Evolutionary conservation across 2,113 vertebrate genomes (phyloP).

Genomic region (Leuciscus idus): DNA sequence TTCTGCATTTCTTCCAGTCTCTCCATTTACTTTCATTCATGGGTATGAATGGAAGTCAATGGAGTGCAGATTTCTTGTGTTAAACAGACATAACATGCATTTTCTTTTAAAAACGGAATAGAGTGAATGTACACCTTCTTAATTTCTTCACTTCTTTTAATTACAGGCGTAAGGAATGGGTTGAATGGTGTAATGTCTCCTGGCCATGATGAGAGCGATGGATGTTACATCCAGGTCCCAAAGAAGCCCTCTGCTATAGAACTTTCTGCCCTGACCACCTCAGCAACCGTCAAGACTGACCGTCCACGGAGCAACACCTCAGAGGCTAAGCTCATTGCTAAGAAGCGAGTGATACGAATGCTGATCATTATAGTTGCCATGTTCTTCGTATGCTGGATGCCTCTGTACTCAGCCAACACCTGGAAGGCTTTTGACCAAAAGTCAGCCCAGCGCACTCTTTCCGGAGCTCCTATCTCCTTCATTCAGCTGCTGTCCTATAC

Average conservation of each 20-base stretch:
- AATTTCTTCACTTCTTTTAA: not conserved
- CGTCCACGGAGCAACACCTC: slow-evolving; percentile 78
- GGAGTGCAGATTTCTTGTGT: not conserved
- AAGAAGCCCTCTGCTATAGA: slow-evolving; percentile 77
- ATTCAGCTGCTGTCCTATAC: slow-evolving; percentile 91
- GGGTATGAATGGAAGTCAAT: not conserved
- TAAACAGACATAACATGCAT: not conserved
- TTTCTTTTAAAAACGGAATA: not conserved
- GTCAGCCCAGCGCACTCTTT: slow-evolving; percentile 76
- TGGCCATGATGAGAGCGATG: slow-evolving; percentile 78
- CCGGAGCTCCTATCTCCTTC: slow-evolving; percentile 91
- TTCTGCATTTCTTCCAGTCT: not conserved
- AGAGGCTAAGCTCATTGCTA: slow-evolving; percentile 87
- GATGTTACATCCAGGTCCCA: slow-evolving; percentile 86
- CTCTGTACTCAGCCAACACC: slow-evolving; percentile 87
- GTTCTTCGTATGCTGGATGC: slow-evolving; percentile 97
- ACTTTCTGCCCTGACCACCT: slow-evolving; percentile 77
- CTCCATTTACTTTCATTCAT: not conserved
- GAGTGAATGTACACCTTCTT: not conserved
- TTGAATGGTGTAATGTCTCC: not conserved
- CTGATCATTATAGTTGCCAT: slow-evolving; percentile 90
- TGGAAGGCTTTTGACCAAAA: slow-evolving; percentile 87
- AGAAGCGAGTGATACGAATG: slow-evolving; percentile 92
- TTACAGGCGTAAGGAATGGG: slow-evolving; percentile 70
- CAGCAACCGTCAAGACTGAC: slow-evolving; percentile 58